Percentiles rank a stretch among this genome's conserved stretches.
Evolutionary conservation across 1,140 invertebrate genomes (phyloP).

Genomic region (Bombyx mandarina): DNA sequence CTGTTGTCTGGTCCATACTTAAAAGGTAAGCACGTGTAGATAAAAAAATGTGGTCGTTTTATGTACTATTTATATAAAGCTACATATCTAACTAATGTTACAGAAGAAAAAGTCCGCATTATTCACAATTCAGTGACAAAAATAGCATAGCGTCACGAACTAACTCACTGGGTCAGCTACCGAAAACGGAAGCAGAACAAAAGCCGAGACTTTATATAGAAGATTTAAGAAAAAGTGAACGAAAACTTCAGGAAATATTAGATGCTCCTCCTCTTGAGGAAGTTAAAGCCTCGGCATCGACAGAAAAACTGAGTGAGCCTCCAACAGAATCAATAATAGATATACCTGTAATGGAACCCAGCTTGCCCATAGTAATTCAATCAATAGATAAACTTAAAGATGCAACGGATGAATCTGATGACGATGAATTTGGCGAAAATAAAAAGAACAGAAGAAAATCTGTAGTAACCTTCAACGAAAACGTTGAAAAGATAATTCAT

Average conservation of each 20-base stretch:
- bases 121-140: slow-evolving; percentile 44
- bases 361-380: slow-evolving; percentile 43
- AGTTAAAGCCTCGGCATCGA: slow-evolving; percentile 17
- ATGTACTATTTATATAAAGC: neutral
- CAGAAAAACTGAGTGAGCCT: neutral
- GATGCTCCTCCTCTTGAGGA: slow-evolving; percentile 31
- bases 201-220: slow-evolving; percentile 45
- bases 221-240: slow-evolving; percentile 48
- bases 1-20: slow-evolving; percentile 38
- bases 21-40: slow-evolving; percentile 39
- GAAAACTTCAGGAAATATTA: slow-evolving; percentile 49
- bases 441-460: slow-evolving; percentile 42
- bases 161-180: slow-evolving; percentile 19
- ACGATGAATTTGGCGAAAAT: slow-evolving; percentile 56
- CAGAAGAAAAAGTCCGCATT: slow-evolving; percentile 39
- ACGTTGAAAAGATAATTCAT: slow-evolving; percentile 64
- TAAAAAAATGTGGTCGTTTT: slow-evolving; percentile 13
- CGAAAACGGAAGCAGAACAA: slow-evolving; percentile 26
- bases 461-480: slow-evolving; percentile 64
- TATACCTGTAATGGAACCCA: slow-evolving; percentile 6
- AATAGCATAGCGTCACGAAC: slow-evolving; percentile 44
- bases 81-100: neutral
- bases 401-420: slow-evolving; percentile 36
- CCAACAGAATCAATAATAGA: slow-evolving; percentile 9
- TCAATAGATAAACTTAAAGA: slow-evolving; percentile 59